Evolutionary conservation across 2,888 invertebrate species (phyloP), one percentile per base, ranked within the genome.

Genomic region (Acanthopleura granulata): DNA sequence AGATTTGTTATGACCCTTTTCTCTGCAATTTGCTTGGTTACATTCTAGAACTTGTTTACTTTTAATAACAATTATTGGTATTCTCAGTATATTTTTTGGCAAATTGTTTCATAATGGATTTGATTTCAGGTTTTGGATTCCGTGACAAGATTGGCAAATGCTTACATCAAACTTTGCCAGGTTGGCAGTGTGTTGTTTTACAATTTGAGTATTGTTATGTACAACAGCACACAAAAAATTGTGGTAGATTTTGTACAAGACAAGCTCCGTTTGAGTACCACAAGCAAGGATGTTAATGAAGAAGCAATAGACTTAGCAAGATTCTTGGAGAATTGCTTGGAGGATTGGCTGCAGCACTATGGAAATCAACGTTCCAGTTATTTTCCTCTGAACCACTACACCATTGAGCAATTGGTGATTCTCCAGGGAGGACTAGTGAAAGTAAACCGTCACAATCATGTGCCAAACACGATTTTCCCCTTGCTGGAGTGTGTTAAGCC

Each of bases 391-490:
- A 88, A 88, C 75, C 80, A 81, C 76, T 87, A 80, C 80, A 86
- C 86, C 11, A 84, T 85, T 12, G 84, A 84, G 62, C 88, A 88
- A 78, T 77, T 88, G n/a, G 85, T 88, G 6, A 82, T 86, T 29
- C 81, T 88, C 16, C 83, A 87, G 69, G 75, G 78, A 72, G 82
- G 86, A 69, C 70, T 87, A 29, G 80, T 85, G 25, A 82, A 80
- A 74, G 22, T 81, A 12, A 81, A 83, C 6, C 76, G 77, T n/a
- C 77, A 77, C 0, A 72, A 77, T 16, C 69, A 77, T 0, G 79
- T 76, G 1, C 78, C 77, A 3, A 49, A 72, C 18, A 75, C 73
- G 25, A 79, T 84, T 25, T 84, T 82, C 74, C 83, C 84, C 0
- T 76, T 86, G 69, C 74, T 86, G 51, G 80, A 80, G 0, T 77